A percentile compares a stretch with the other conserved stretches of the same genome.
These are phyloP conservation scores for Phymastichus coffea DNA, from an alignment of 1,140 invertebrate species.

Conservation along the genomic window DNA sequence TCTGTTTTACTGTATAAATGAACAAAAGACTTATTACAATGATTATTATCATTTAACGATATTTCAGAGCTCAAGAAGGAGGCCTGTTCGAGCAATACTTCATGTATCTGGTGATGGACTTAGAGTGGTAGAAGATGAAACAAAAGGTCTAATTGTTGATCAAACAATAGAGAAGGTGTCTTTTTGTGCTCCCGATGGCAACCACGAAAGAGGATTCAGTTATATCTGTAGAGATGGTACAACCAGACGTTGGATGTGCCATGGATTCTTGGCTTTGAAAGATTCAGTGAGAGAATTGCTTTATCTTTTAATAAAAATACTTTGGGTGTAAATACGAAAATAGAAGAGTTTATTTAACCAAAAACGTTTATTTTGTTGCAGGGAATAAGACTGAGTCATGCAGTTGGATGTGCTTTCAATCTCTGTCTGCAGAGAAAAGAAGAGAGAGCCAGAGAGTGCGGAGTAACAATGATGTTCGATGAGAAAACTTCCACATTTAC, in stretches of 20 bases:
- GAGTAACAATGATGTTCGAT: conserved; percentile 92
- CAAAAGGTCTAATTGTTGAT: conserved; percentile 97
- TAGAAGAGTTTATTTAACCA: neutral
- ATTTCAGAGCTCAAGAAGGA: conserved; percentile 80
- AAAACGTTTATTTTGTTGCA: conserved; percentile 45
- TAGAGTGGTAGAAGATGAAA: conserved; percentile 97
- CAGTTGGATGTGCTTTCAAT: conserved; percentile 98
- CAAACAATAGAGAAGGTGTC: conserved; percentile 99
- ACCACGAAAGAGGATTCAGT: conserved; percentile 96
- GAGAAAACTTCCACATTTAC: conserved; percentile 93
- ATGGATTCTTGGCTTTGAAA: conserved; percentile 94
- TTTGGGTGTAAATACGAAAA: neutral
- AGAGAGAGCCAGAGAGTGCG: conserved; percentile 93
- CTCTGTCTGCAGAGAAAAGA: conserved; percentile 98
- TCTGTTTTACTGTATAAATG: too few relatives aligned
- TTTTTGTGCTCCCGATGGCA: conserved; percentile 98
- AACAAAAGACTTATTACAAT: too few relatives aligned
- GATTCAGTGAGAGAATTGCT: conserved; percentile 78
- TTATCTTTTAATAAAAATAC: too few relatives aligned
- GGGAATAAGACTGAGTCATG: conserved; percentile 96
- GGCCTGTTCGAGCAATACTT: conserved; percentile 85
- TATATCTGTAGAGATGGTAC: conserved; percentile 87
- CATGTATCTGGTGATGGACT: conserved; percentile 97
- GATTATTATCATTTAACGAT: conserved; percentile 14
- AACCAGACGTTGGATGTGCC: conserved; percentile 96